phyloP scores from a whole-genome alignment of 2,888 invertebrate genomes.

The Hofmannophila pseudospretella region DNA sequence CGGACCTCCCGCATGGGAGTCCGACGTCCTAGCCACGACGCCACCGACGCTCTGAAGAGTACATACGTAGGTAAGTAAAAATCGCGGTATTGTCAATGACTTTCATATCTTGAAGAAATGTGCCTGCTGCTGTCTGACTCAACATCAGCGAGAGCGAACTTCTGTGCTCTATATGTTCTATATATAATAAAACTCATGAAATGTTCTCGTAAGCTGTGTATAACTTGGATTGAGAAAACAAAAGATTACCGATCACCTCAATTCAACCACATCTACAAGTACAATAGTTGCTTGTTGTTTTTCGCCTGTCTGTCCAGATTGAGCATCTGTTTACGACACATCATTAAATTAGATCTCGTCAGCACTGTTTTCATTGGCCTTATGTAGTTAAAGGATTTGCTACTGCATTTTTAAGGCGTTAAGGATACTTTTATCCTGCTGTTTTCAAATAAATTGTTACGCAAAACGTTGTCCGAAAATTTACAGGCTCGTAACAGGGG shows the following conservation, averaged over 20 bases:
- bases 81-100: too few species aligned
- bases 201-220: too few species aligned
- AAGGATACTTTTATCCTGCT: constrained; percentile 16
- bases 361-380: constrained; percentile 19
- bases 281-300: constrained; percentile 11
- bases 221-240: not conserved
- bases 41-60: too few species aligned
- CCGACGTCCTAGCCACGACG: too few species aligned
- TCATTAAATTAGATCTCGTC: constrained; percentile 29
- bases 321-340: constrained; percentile 30
- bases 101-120: too few species aligned
- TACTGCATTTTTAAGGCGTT: constrained; percentile 12
- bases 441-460: constrained; percentile 18
- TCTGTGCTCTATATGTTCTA: too few species aligned
- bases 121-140: too few species aligned
- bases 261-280: not conserved
- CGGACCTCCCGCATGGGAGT: too few species aligned
- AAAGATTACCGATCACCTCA: constrained; percentile 1
- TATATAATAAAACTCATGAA: too few species aligned
- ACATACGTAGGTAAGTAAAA: too few species aligned
- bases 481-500: constrained; percentile 25
- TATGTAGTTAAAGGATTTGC: constrained; percentile 12
- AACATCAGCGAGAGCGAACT: too few species aligned
- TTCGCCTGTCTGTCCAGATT: constrained; percentile 21
- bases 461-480: constrained; percentile 24